Conservation (phyloP, 2,113 vertebrate genomes). For the Otus sunia region DNA sequence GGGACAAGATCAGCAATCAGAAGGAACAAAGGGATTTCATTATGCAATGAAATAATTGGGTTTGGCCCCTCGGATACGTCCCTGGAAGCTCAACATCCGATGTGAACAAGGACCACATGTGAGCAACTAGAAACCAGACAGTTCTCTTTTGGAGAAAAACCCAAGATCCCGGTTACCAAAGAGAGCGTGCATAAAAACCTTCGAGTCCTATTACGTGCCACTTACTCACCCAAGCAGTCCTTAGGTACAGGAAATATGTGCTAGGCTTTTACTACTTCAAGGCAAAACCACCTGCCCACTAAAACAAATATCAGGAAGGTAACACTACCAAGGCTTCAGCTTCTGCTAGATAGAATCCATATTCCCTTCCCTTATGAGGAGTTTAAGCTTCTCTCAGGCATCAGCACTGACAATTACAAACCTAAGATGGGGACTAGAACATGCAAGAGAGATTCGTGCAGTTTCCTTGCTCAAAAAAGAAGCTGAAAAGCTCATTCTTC, state of each 20-base stretch:
- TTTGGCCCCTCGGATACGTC: background rate
- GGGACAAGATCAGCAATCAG: background rate
- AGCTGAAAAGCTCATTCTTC: slow-evolving; percentile 34
- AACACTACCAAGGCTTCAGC: background rate
- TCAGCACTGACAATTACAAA: background rate
- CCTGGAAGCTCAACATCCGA: background rate
- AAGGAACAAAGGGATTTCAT: background rate
- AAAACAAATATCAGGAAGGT: background rate
- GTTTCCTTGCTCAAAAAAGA: background rate
- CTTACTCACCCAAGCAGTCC: background rate
- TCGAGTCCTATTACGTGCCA: background rate
- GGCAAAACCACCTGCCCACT: background rate
- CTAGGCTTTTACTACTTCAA: background rate
- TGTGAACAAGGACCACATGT: background rate
- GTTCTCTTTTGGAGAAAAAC: background rate
- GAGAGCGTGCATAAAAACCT: background rate
- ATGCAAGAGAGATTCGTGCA: background rate
- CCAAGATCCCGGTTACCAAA: background rate
- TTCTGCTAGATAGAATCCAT: background rate
- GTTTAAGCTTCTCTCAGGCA: background rate
- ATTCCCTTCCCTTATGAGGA: background rate
- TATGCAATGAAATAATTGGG: background rate
- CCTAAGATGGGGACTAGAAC: slow-evolving; percentile 44
- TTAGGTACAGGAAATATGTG: background rate
- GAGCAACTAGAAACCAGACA: background rate